Percentiles rank a stretch among this genome's conserved stretches.
phyloP scores from a whole-genome alignment of 2,797 vertebrate species.

The Paedocypris micromegethes region DNA sequence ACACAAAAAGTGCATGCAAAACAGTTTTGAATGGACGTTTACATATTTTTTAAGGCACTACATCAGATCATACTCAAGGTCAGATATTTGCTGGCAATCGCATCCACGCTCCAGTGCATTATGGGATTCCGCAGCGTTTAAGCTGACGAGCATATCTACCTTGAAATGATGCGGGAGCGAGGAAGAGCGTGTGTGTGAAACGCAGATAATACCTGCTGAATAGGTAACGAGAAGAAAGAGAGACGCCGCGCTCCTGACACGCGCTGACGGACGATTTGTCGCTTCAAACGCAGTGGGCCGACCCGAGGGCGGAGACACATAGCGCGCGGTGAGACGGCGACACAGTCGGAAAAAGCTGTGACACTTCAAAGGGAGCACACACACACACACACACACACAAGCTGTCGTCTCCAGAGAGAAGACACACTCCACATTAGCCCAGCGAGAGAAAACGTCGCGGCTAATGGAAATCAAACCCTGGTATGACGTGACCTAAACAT shows the following conservation, averaged over 20 bases:
- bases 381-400: conserved; percentile 27
- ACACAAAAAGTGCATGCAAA: too few relatives aligned
- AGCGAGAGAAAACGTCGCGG: conserved; percentile 21
- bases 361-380: conserved; percentile 47
- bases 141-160: too few relatives aligned
- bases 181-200: background rate
- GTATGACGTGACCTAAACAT: too few relatives aligned
- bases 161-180: too few relatives aligned
- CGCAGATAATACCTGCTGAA: conserved; percentile 31
- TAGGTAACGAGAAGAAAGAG: conserved; percentile 11
- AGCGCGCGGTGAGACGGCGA: conserved; percentile 33
- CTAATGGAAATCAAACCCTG: too few relatives aligned
- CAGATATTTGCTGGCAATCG: too few relatives aligned
- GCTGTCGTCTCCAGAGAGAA: conserved; percentile 30
- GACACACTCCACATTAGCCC: conserved; percentile 25
- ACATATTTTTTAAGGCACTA: too few relatives aligned
- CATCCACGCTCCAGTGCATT: too few relatives aligned
- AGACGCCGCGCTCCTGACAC: conserved; percentile 13
- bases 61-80: too few relatives aligned
- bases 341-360: conserved; percentile 40
- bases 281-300: conserved; percentile 49
- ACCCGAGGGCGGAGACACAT: conserved; percentile 45
- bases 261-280: conserved; percentile 51
- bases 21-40: too few relatives aligned
- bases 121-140: too few relatives aligned